Evolutionary conservation across 2,113 vertebrate genomes (phyloP).

Genomic region (Aspidoscelis tigris): DNA sequence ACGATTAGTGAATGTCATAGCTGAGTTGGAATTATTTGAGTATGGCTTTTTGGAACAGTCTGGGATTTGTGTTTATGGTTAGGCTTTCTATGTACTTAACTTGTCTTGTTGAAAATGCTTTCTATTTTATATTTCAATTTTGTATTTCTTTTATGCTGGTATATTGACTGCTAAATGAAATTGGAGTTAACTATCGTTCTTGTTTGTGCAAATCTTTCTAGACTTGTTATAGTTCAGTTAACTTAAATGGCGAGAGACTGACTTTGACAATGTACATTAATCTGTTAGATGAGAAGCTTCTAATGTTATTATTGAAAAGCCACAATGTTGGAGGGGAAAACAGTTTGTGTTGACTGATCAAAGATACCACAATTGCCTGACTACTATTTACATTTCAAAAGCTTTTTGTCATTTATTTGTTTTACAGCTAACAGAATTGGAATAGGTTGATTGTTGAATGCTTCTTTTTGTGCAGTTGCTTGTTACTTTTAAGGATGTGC

Average conservation of each 20-base stretch:
- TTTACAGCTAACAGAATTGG: constrained; percentile 6
- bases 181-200: too few relatives aligned
- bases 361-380: not conserved
- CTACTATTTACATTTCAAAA: not conserved
- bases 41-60: too few relatives aligned
- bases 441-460: not conserved
- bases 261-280: not conserved
- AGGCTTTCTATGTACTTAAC: too few relatives aligned
- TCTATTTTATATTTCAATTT: not conserved
- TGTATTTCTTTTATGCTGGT: not conserved
- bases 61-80: too few relatives aligned
- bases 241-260: not conserved
- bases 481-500: not conserved
- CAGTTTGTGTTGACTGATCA: not conserved
- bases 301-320: constrained; percentile 3
- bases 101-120: too few relatives aligned
- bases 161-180: too few relatives aligned
- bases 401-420: not conserved
- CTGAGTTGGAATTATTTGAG: too few relatives aligned
- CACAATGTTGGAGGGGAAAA: not conserved
- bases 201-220: not conserved
- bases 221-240: constrained; percentile 19
- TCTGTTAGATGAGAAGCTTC: not conserved
- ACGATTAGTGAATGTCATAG: too few relatives aligned
- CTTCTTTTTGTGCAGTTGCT: not conserved